Evolutionary conservation across 2,888 invertebrate species (phyloP), one percentile per base, ranked within the genome.

Genomic region (Diogma glabrata): DNA sequence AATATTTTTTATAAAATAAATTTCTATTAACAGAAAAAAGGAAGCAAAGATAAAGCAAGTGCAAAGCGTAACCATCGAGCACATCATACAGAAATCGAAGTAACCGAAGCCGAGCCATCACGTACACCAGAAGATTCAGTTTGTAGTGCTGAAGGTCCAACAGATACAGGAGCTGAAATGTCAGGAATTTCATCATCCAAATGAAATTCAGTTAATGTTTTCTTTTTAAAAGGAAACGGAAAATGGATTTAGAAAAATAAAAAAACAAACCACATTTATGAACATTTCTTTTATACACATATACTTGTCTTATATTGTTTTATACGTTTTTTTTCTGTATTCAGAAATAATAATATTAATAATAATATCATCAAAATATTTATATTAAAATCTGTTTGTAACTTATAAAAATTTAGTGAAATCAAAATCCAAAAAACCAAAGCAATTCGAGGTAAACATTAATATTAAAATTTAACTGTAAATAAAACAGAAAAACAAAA

Each of bases 61-160:
- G 20, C 22, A 22, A 65, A 55, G 73, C 66, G 77, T 70, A 80
- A 81, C 59, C 60, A 78, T 72, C 66, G 77, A 70, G 67, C 75
- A 72, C 67, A 75, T 59, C 12, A 67, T 69, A 77, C 78, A 64
- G 80, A 74, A 57, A 74, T 76, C 57, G 82, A 82, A 66, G 76
- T 78, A 52, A 82, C 81, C 57, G 84, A 84, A 67, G 81, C 81
- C 16, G 89, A 89, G 70, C 82, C 84, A 49, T 89, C 89, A 19
- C 78, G 87, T 57, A 90, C 90, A 16, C 90, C 90, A 10, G 91
- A 92, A 69, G 92, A 92, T 71, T 90, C 90, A 2, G 87, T 90
- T 40, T 91, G 90, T 71, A 89, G 89, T 61, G 83, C 79, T 58
- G 91, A 91, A 70, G 91, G 88, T 3, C 84, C 86, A 54, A 82